Evolutionary conservation across 1,140 invertebrate genomes (phyloP).

Genomic region (Zaprionus capensis): DNA sequence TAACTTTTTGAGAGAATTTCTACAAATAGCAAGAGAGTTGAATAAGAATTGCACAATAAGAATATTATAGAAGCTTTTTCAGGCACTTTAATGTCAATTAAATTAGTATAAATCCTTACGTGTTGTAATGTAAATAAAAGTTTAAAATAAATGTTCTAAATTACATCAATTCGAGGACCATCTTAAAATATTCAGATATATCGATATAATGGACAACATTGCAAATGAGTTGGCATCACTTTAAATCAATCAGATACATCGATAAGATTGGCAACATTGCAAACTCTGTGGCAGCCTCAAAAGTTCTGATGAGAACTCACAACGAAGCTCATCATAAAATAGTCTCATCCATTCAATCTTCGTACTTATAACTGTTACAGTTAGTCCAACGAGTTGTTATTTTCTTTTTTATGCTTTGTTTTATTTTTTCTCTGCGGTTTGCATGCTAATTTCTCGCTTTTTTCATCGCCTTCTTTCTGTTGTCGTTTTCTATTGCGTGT

Average conservation of each 20-base stretch:
- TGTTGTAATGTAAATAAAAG: too few relatives aligned
- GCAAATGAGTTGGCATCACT: not conserved
- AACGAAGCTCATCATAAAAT: not conserved
- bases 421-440: conserved; percentile 24
- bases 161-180: not conserved
- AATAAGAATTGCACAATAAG: not conserved
- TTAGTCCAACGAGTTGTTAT: conserved; percentile 20
- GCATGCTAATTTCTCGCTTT: conserved; percentile 57
- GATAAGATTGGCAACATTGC: not conserved
- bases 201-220: not conserved
- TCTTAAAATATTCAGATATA: not conserved
- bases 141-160: too few relatives aligned
- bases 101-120: not conserved
- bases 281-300: not conserved
- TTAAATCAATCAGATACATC: not conserved
- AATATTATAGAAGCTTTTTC: not conserved
- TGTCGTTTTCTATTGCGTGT: conserved; percentile 22
- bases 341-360: conserved; percentile 16
- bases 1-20: not conserved
- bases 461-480: conserved; percentile 5
- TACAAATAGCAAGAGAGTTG: not conserved
- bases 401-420: conserved; percentile 23
- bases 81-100: not conserved
- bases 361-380: conserved; percentile 45
- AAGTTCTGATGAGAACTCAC: not conserved